phyloP scores from a whole-genome alignment of 2,113 vertebrate genomes.

The Corvus moneduloides region DNA sequence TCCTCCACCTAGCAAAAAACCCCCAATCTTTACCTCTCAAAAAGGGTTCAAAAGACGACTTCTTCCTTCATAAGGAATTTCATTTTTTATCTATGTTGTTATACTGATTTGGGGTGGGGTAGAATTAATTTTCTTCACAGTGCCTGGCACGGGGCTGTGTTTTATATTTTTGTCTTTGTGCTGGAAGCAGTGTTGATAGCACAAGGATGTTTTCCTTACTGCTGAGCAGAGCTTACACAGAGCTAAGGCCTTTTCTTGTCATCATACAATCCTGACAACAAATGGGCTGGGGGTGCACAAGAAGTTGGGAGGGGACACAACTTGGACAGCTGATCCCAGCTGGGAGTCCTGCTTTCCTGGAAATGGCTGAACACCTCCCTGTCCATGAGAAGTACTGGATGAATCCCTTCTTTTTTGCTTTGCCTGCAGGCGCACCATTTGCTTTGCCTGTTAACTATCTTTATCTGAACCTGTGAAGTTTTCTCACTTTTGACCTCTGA shows the following conservation, averaged over 20 bases:
- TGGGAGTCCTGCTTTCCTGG: background rate
- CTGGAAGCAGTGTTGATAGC: background rate
- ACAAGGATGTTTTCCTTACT: background rate
- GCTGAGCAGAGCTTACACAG: background rate
- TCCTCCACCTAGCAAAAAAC: background rate
- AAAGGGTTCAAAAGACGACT: background rate
- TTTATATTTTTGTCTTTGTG: background rate
- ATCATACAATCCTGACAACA: no score
- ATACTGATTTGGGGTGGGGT: no score
- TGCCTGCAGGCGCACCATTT: background rate
- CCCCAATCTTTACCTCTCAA: background rate
- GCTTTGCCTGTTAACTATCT: background rate
- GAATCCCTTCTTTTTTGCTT: background rate
- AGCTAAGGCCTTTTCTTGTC: background rate
- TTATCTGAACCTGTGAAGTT: accelerated
- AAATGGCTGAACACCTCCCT: background rate
- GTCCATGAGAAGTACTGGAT: background rate
- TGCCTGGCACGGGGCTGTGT: background rate
- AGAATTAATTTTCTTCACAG: background rate
- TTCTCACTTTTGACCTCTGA: background rate
- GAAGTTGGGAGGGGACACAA: background rate
- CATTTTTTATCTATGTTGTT: background rate
- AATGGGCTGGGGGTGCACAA: background rate
- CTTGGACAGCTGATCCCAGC: background rate
- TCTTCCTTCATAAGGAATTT: background rate